phyloP scores from a whole-genome alignment of 2,113 vertebrate species.

The Sander lucioperca region DNA sequence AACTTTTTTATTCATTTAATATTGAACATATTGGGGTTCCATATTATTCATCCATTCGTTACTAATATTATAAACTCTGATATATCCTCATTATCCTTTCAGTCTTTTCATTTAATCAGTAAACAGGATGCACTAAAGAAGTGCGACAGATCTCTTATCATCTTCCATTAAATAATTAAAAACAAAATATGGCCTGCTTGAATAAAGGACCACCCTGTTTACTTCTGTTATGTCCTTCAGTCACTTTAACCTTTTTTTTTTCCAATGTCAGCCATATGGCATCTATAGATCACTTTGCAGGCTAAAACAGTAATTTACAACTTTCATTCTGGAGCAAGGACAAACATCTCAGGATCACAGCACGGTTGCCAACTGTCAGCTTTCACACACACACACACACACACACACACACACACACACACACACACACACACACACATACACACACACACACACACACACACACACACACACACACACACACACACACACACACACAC shows the following conservation, averaged over 20 bases:
- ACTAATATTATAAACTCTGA: conserved; percentile 9
- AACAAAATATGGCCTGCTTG: neutral
- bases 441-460: neutral
- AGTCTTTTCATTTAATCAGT: neutral
- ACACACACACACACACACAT: neutral
- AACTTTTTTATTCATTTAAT: neutral
- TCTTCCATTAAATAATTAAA: neutral
- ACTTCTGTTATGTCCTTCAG: neutral
- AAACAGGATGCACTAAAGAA: neutral
- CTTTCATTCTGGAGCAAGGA: conserved; percentile 44
- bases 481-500: neutral
- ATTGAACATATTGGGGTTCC: neutral
- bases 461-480: neutral
- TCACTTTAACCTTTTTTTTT: conserved; percentile 33
- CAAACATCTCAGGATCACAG: conserved; percentile 44
- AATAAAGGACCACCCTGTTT: neutral
- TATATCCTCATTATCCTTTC: neutral
- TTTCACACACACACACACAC: conserved; percentile 30
- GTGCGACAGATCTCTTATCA: neutral
- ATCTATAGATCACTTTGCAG: conserved; percentile 31
- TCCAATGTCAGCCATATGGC: conserved; percentile 22
- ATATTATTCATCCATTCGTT: neutral
- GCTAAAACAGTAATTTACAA: conserved; percentile 61
- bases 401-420: neutral
- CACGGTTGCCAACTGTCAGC: conserved; percentile 42